Base-by-base conservation (phyloP, 2,113 vertebrate species). In the Pangasianodon hypophthalmus region DNA sequence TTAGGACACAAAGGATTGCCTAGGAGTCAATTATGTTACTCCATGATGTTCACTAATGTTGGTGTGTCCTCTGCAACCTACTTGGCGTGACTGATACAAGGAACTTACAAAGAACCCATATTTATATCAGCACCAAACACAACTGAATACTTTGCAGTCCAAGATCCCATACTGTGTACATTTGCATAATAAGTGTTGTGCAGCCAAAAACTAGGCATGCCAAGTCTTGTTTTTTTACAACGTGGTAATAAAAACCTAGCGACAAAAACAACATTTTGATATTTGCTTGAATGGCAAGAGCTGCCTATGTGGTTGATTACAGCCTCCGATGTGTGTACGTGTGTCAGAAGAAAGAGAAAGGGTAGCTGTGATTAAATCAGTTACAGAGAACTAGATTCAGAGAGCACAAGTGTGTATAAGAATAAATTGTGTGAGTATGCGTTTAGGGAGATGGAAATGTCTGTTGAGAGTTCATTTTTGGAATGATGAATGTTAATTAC, bases 311-410 rank as follows among this genome's bases (percentile, higher is more conserved):
- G 16, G 56, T 9, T 80, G 73, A 80, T 84, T 77, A 10, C 48
- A 50, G 81, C 62, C 32, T 54, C 62, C 18, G 3, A 69, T 32
- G 16, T 84, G 46, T 52, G 56, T 41, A 8, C 37, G 44, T 75
- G 64, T 77, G 67, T 85, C 32, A 46, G 21, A 62, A 52, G 1
- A 81, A 44, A 73, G 37, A 62, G 24, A 79, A 56, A 24, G 56
- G 19, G 37, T 56, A 71, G 80, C 50, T 58, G 62, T 81, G 85
- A 86, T 82, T 86, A 87, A 90, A 86, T 87, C 88, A 71, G 85
- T 32, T 41, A 69, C 46, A 64, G 29, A 64, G 13, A 64, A 73
- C 67, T 86, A 77, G 71, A 44, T 54, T 44, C 50, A 26, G 58
- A 48, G 56, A 46, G 58, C 79, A 32, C 1, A 19, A 18, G 82